Conservation (phyloP, 2,113 vertebrate species). For the Festucalex cinctus region DNA sequence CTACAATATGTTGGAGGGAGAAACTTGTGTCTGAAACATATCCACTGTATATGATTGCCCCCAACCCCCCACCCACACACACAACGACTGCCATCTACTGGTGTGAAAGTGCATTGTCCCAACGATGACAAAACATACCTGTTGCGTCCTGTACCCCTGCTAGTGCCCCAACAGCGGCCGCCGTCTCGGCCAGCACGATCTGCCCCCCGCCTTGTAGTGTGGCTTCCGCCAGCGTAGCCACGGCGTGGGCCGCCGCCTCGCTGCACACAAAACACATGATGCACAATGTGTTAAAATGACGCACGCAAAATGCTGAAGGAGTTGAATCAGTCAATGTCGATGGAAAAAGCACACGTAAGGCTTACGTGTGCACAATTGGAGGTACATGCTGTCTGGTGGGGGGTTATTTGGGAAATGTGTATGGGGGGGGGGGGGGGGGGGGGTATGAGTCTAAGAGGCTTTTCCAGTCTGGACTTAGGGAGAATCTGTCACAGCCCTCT, state of each 20-base stretch:
- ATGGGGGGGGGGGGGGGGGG: constrained; percentile 34
- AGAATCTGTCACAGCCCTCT: constrained; percentile 61
- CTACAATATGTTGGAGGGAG: neutral
- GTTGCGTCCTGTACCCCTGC: constrained; percentile 86
- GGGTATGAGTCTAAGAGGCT: constrained; percentile 63
- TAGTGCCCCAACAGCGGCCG: constrained; percentile 93
- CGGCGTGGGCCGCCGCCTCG: constrained; percentile 95
- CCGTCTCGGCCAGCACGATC: constrained; percentile 95
- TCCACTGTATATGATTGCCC: neutral
- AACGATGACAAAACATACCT: constrained; percentile 45
- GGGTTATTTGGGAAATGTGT: constrained; percentile 46
- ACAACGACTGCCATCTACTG: neutral
- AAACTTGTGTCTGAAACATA: neutral
- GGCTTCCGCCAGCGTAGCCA: constrained; percentile 94
- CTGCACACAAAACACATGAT: constrained; percentile 64
- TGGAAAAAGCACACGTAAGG: neutral
- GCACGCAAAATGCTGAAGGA: neutral
- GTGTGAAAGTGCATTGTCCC: neutral
- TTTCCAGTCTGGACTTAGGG: constrained; percentile 65
- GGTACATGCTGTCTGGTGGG: neutral
- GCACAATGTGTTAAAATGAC: neutral
- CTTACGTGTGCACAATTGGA: constrained; percentile 5
- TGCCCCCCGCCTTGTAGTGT: constrained; percentile 96
- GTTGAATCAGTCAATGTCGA: neutral
- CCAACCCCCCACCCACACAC: no score